Percentiles rank a stretch among this genome's conserved stretches.
These are phyloP conservation scores for Aphis craccivora DNA, from an alignment of 1,140 invertebrate genomes.

Conservation along the genomic window DNA sequence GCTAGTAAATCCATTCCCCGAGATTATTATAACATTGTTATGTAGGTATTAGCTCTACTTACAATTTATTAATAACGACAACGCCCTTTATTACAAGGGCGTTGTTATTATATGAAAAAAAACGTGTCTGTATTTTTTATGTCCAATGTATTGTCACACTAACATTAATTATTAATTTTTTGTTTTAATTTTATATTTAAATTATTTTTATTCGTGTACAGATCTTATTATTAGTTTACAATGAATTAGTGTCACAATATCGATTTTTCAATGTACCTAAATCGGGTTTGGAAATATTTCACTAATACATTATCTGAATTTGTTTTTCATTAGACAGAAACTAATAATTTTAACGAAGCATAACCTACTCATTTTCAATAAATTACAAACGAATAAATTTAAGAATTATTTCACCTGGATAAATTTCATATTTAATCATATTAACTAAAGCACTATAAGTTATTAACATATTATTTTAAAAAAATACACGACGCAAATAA, in stretches of 20 bases:
- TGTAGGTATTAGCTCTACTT: background rate
- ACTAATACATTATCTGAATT: background rate
- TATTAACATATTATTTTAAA: background rate
- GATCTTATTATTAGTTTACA: too few relatives aligned
- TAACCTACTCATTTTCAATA: background rate
- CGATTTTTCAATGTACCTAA: background rate
- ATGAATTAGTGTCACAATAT: background rate
- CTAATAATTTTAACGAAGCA: background rate
- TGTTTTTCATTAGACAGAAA: background rate
- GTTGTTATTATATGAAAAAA: background rate
- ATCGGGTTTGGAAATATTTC: background rate
- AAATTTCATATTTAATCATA: background rate
- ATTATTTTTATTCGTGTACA: background rate
- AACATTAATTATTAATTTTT: background rate
- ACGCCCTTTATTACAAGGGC: slow-evolving; percentile 27
- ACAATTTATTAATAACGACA: background rate
- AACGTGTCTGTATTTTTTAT: background rate
- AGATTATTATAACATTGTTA: background rate
- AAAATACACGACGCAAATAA: background rate
- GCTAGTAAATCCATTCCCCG: background rate
- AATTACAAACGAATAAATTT: background rate
- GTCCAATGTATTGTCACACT: background rate
- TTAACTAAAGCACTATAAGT: background rate
- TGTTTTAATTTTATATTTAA: background rate
- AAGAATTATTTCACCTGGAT: background rate